Evolutionary conservation across 1,140 invertebrate genomes (phyloP).

Genomic region (Drosophila lacertosa): DNA sequence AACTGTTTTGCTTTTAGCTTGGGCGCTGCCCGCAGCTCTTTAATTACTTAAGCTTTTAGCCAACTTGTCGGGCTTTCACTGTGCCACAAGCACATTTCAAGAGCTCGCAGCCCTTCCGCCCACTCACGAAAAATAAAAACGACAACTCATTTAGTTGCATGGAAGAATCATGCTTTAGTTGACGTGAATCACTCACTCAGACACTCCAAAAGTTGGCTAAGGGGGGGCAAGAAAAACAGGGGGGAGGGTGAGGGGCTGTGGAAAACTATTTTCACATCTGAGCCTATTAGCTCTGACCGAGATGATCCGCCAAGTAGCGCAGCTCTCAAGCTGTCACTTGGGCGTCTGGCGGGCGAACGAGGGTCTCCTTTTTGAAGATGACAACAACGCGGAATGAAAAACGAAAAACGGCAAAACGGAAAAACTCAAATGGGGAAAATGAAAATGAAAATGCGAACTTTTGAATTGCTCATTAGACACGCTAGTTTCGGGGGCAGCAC

Average conservation of each 20-base stretch:
- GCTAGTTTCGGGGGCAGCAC: slow-evolving; percentile 44
- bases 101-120: not conserved
- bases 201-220: slow-evolving; percentile 58
- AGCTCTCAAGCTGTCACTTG: slow-evolving; percentile 75
- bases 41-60: slow-evolving; percentile 29
- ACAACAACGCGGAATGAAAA: slow-evolving; percentile 34
- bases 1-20: not conserved
- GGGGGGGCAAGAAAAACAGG: not conserved
- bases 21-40: slow-evolving; percentile 2
- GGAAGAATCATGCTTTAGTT: slow-evolving; percentile 78
- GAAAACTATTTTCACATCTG: slow-evolving; percentile 73
- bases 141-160: slow-evolving; percentile 79
- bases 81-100: slow-evolving; percentile 32
- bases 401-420: slow-evolving; percentile 59
- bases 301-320: slow-evolving; percentile 47
- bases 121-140: slow-evolving; percentile 55
- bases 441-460: slow-evolving; percentile 69
- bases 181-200: slow-evolving; percentile 80
- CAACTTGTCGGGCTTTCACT: slow-evolving; percentile 24
- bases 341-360: slow-evolving; percentile 1
- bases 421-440: slow-evolving; percentile 54
- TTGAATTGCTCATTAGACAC: slow-evolving; percentile 81
- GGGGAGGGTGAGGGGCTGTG: not conserved
- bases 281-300: slow-evolving; percentile 75
- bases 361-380: slow-evolving; percentile 14